These are phyloP conservation scores for roundworm (Caenorhabditis elegans) DNA, from an alignment of 1,140 invertebrate species.

Conservation along the genomic window DNA sequence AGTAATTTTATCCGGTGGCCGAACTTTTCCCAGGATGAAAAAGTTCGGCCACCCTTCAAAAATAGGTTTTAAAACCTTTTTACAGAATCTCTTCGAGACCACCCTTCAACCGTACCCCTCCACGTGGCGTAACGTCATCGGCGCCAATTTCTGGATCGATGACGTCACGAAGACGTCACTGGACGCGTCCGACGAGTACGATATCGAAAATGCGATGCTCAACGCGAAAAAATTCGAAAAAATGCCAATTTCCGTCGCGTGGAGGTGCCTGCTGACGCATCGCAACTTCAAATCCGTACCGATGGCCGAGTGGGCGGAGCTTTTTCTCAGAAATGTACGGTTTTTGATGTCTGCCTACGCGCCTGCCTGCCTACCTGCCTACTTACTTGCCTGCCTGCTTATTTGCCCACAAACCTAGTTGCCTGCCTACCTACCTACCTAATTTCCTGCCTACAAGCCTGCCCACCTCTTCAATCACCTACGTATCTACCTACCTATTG, in stretches of 20 bases:
- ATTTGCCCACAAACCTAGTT: no score
- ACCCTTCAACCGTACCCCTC: background rate
- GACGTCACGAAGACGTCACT: background rate
- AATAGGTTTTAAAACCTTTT: no score
- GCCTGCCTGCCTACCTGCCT: no score
- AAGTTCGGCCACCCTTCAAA: no score
- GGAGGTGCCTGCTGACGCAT: background rate
- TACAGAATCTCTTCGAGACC: background rate
- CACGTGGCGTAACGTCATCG: background rate
- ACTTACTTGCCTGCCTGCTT: no score
- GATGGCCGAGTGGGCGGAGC: background rate
- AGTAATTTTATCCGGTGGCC: no score
- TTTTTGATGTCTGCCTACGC: no score
- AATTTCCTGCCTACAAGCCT: no score
- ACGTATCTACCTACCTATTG: no score
- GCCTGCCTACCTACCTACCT: no score
- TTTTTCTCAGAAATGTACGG: background rate
- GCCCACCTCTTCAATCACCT: no score
- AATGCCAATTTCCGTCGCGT: background rate
- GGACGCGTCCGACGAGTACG: background rate
- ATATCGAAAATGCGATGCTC: background rate
- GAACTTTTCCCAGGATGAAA: no score
- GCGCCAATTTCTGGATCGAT: background rate
- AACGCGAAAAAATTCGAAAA: background rate
- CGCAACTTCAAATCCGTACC: background rate